Evolutionary conservation across 2,888 invertebrate genomes (phyloP), one percentile per base, ranked within the genome.

Genomic region (Sphaeridia pumilis): DNA sequence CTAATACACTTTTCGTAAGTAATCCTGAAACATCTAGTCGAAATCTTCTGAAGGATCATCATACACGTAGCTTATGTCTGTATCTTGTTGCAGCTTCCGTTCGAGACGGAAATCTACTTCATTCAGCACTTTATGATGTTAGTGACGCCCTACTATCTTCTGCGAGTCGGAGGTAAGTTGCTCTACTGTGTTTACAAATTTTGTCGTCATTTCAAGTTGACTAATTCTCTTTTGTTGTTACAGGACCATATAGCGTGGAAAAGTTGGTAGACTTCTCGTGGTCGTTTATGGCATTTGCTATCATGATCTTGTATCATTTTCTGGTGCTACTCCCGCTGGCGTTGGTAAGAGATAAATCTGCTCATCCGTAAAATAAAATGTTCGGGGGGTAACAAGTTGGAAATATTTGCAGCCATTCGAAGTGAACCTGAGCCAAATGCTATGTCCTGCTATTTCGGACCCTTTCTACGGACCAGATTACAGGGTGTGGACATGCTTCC

Each of bases 81-180:
- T 22, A 21, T 43, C 20, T 22, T 24, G n/a, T n/a, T n/a, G n/a
- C 73, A 89, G 89, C 81, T 93, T 70, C 84, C 89, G 63, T 85
- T 89, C 69, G 95, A 95, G 74, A 84, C 84, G 67, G 83, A 88
- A 60, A 79, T 89, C 54, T 95, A 95, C 73, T 95, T 89, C 81
- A 83, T 94, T 69, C 95, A 95, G 73, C 95, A 95, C 75, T 82
- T 85, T 61, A 79, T 93, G 77, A 90, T 95, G 83, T 81, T 93
- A 71, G 81, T 93, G 53, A 87, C 92, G 74, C 94, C 94, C 61
- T 85, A 87, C 72, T 94, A 92, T 72, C 79, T 95, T 57, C 75
- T 94, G 68, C 79, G 82, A 71, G 76, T 84, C 70, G 87, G 87
- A 75, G 93, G 92, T 88, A 77, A 72, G 74, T 70, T 34, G 22